Conservation (phyloP, 2,888 invertebrate species). For the Tyria jacobaeae region DNA sequence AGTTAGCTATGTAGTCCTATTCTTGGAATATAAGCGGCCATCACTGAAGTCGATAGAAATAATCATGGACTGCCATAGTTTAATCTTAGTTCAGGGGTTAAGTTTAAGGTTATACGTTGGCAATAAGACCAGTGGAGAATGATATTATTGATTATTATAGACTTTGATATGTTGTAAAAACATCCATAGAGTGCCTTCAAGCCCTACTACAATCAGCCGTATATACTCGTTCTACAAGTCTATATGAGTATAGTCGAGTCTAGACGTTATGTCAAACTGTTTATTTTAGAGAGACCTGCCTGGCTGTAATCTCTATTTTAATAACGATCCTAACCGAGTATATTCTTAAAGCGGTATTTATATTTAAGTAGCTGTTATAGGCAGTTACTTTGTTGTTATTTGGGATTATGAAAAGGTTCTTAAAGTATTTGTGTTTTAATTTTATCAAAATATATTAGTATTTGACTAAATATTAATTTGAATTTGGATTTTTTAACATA, state of each 20-base stretch:
- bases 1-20: no score
- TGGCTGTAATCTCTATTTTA: constrained; percentile 53
- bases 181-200: neutral
- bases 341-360: neutral
- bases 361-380: neutral
- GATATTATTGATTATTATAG: no score
- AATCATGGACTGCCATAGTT: no score
- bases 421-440: neutral
- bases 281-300: constrained; percentile 41
- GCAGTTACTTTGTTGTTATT: neutral
- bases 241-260: constrained; percentile 37
- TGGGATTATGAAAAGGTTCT: neutral
- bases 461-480: no score
- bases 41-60: no score
- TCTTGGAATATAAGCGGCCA: no score
- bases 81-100: no score
- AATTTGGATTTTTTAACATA: no score
- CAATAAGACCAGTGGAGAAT: no score
- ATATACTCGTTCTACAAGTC: neutral
- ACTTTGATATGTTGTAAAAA: neutral
- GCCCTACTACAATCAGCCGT: neutral
- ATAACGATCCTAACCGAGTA: constrained; percentile 36
- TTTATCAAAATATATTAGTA: neutral
- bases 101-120: no score
- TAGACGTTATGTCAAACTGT: constrained; percentile 62